Percentiles rank a stretch among this genome's conserved stretches.
These are phyloP conservation scores for Brachypalpus laphriformis DNA, from an alignment of 2,888 invertebrate species.

Conservation along the genomic window DNA sequence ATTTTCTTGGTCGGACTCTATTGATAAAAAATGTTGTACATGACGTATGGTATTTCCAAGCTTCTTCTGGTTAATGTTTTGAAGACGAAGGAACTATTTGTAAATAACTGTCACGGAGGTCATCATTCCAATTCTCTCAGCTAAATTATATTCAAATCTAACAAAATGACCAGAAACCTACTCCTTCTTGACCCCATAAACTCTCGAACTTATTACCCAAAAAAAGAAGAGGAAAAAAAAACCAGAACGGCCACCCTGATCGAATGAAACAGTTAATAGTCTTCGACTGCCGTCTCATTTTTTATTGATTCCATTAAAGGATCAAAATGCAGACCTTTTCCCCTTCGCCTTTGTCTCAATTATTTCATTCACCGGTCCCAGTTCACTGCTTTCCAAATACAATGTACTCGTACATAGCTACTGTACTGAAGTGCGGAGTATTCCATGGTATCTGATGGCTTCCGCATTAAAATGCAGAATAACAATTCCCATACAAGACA, in stretches of 20 bases:
- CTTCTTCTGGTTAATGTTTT: too few species aligned
- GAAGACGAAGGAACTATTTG: too few species aligned
- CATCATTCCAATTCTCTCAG: too few species aligned
- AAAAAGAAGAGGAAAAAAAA: not conserved
- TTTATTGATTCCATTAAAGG: conserved; percentile 15
- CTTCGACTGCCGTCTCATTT: conserved; percentile 1
- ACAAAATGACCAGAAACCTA: not conserved
- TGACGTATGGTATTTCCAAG: too few species aligned
- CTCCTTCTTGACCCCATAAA: not conserved
- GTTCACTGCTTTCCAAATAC: conserved; percentile 5
- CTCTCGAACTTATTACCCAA: not conserved
- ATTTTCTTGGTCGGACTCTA: too few species aligned
- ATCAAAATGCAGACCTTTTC: not conserved
- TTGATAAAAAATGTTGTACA: too few species aligned
- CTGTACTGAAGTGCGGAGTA: not conserved
- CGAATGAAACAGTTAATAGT: not conserved
- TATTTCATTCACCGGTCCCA: conserved; percentile 29
- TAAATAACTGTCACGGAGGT: too few species aligned
- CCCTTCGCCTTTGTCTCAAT: conserved; percentile 4
- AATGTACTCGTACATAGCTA: conserved; percentile 39
- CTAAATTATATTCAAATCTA: not conserved
- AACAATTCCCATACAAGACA: conserved; percentile 56
- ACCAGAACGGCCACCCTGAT: not conserved
- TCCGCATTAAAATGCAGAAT: conserved; percentile 61
- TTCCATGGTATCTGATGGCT: conserved; percentile 9